Percentiles rank a stretch among this genome's conserved stretches.
Conservation (phyloP, 2,888 invertebrate genomes). For the Tetragnatha montana region DNA sequence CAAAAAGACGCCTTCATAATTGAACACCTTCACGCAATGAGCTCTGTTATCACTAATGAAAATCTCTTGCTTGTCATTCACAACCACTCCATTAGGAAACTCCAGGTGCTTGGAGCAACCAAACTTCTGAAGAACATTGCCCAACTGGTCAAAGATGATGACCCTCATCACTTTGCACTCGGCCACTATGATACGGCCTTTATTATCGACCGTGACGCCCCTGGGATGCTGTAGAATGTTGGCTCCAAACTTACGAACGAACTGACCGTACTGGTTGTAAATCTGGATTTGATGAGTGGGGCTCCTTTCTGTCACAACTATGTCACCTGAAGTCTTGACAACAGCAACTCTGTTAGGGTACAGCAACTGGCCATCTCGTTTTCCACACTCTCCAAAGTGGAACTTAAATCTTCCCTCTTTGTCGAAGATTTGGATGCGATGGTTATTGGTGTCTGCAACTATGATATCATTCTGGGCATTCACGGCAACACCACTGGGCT, state of each 20-base stretch:
- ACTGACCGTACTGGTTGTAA: conserved; percentile 99
- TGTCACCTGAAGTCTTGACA: conserved; percentile 98
- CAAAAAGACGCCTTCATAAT: conserved; percentile 96
- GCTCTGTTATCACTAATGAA: conserved; percentile 99
- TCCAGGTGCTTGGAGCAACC: conserved; percentile 98
- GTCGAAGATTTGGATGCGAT: conserved; percentile 99
- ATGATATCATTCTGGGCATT: conserved; percentile 99
- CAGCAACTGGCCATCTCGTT: conserved; percentile 95
- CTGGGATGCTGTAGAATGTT: conserved; percentile 99
- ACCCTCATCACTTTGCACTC: conserved; percentile 99
- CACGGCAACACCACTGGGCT: conserved; percentile 98
- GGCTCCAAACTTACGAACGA: conserved; percentile 98
- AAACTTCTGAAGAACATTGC: conserved; percentile 97
- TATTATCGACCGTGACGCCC: conserved; percentile 99
- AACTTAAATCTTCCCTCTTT: conserved; percentile 99
- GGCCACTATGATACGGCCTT: conserved; percentile 98
- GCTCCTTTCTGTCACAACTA: conserved; percentile 95
- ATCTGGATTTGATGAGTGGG: conserved; percentile 99
- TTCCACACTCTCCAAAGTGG: conserved; percentile 98
- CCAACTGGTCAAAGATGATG: conserved; percentile 98
- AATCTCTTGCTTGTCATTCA: conserved; percentile 99
- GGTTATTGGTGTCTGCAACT: conserved; percentile 97
- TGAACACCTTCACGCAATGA: conserved; percentile 99
- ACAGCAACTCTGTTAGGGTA: conserved; percentile 99
- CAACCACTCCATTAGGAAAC: conserved; percentile 99